phyloP scores from a whole-genome alignment of 2,888 invertebrate species.

The Apoderus coryli region DNA sequence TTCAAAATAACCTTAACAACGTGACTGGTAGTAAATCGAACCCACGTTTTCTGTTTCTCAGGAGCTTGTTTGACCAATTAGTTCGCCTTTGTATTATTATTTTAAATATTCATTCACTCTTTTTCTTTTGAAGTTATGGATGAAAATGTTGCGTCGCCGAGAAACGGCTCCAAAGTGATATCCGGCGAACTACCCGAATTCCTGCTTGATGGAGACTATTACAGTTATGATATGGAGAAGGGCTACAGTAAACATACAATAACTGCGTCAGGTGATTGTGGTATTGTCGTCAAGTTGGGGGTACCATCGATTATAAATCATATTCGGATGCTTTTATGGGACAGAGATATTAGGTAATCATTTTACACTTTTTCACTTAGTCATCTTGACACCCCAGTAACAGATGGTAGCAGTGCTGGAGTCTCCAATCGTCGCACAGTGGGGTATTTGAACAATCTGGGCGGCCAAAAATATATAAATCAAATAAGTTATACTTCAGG shows the following conservation, averaged over 20 bases:
- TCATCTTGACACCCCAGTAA: no score
- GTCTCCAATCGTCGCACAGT: no score
- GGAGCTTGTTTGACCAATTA: no score
- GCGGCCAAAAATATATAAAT: no score
- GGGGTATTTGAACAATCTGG: no score
- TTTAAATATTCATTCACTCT: no score
- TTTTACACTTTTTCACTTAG: no score
- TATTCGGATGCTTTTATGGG: slow-evolving; percentile 86
- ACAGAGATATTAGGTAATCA: slow-evolving; percentile 65
- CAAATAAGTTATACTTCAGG: no score
- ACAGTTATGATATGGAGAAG: slow-evolving; percentile 82
- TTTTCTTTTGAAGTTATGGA: slow-evolving; percentile 50
- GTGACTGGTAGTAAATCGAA: no score
- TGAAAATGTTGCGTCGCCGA: slow-evolving; percentile 78
- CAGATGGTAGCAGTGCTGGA: no score
- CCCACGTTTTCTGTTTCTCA: no score
- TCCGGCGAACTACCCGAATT: slow-evolving; percentile 81
- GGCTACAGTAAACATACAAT: slow-evolving; percentile 48
- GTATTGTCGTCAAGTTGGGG: slow-evolving; percentile 74
- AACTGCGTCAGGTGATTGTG: slow-evolving; percentile 44
- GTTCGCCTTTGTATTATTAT: background rate
- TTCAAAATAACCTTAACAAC: no score
- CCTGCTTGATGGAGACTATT: slow-evolving; percentile 78
- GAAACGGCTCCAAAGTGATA: slow-evolving; percentile 72
- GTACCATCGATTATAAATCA: slow-evolving; percentile 86